phyloP scores from a whole-genome alignment of 2,797 vertebrate genomes.

The Helicolenus hilgendorfi region DNA sequence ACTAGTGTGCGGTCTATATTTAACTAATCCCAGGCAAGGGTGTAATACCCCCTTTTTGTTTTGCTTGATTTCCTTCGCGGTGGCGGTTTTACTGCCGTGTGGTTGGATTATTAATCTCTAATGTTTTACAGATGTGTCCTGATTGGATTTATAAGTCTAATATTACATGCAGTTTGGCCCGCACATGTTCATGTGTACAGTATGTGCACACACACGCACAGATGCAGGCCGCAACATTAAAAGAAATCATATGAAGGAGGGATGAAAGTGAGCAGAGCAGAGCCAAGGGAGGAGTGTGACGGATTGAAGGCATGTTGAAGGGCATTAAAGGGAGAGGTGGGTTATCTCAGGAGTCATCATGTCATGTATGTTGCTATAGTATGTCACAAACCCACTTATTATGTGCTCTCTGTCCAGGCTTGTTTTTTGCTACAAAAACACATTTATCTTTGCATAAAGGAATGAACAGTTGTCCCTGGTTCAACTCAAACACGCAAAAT shows the following conservation, averaged over 20 bases:
- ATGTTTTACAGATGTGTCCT: conserved; percentile 63
- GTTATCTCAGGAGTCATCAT: conserved; percentile 61
- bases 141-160: conserved; percentile 26
- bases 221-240: conserved; percentile 6
- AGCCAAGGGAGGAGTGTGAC: conserved; percentile 4
- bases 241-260: conserved; percentile 21
- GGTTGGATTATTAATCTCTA: conserved; percentile 48
- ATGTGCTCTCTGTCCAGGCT: conserved; percentile 9
- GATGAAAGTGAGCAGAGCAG: conserved; percentile 30
- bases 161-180: not conserved
- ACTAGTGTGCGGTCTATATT: conserved; percentile 13
- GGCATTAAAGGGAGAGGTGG: conserved; percentile 24
- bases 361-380: not conserved
- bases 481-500: conserved; percentile 35
- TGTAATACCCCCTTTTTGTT: conserved; percentile 17
- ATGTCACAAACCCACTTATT: conserved; percentile 28
- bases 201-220: not conserved
- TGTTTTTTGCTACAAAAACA: conserved; percentile 33
- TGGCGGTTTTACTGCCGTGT: not conserved
- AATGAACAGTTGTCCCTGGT: conserved; percentile 26
- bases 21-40: conserved; percentile 23
- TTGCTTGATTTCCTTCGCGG: conserved; percentile 37
- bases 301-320: conserved; percentile 10
- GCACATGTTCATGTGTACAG: conserved; percentile 2
- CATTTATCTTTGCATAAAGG: conserved; percentile 3